phyloP scores from a whole-genome alignment of 2,888 invertebrate species.

The Pollenia angustigena region DNA sequence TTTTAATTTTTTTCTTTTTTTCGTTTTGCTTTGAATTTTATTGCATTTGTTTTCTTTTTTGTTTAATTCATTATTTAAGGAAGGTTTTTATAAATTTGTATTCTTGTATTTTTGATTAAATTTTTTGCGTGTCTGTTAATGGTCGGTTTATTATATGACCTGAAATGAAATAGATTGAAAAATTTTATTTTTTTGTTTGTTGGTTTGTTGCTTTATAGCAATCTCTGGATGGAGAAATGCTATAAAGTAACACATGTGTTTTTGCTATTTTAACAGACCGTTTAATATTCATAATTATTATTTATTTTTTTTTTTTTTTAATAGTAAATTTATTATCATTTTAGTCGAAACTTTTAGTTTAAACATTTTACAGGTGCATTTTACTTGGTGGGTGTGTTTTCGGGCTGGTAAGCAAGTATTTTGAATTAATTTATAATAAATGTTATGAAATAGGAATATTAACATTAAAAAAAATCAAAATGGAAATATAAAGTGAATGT shows the following conservation, averaged over 20 bases:
- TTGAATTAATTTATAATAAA: no score
- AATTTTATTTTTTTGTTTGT: conserved; percentile 12
- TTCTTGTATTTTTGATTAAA: conserved; percentile 1
- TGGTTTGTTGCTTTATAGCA: conserved; percentile 16
- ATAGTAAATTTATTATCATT: conserved; percentile 12
- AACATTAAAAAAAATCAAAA: no score
- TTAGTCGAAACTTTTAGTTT: not conserved
- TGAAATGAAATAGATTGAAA: conserved; percentile 60
- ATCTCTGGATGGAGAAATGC: not conserved
- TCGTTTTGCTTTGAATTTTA: not conserved
- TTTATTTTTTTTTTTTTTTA: not conserved
- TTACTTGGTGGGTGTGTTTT: not conserved
- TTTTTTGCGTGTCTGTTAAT: conserved; percentile 47
- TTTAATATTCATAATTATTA: conserved; percentile 31
- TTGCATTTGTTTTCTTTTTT: not conserved
- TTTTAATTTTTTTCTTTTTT: not conserved
- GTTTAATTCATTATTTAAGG: conserved; percentile 21
- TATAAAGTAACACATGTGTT: conserved; percentile 52
- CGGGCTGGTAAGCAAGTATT: not conserved
- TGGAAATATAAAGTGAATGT: no score
- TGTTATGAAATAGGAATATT: no score
- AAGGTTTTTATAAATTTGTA: not conserved
- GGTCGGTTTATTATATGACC: conserved; percentile 54
- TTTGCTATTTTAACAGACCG: not conserved
- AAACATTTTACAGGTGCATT: not conserved